Conservation (phyloP, 2,888 invertebrate species). For the Tenthredo mesomela region DNA sequence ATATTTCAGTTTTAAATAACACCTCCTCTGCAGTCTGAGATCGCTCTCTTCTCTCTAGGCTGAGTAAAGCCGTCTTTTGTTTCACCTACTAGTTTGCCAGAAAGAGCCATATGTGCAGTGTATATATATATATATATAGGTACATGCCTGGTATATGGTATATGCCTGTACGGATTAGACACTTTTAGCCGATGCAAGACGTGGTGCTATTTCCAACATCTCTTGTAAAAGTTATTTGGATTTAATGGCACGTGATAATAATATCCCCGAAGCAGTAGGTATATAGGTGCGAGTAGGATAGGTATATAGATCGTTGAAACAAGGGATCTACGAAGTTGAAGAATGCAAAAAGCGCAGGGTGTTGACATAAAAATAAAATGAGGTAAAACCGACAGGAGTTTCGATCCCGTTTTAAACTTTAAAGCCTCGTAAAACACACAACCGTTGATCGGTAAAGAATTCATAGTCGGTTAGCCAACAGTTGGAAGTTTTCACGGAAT, state of each 20-base stretch:
- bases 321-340: not conserved
- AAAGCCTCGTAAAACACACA: slow-evolving; percentile 29
- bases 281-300: not conserved
- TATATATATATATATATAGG: too few species aligned
- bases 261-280: not conserved
- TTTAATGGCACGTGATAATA: not conserved
- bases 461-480: slow-evolving; percentile 48
- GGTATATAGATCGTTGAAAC: not conserved
- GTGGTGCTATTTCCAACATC: slow-evolving; percentile 25
- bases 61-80: slow-evolving; percentile 39
- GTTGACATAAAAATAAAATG: slow-evolving; percentile 10
- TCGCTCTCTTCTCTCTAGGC: not conserved
- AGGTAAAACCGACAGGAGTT: slow-evolving; percentile 4
- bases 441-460: slow-evolving; percentile 38
- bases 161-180: not conserved
- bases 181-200: slow-evolving; percentile 15
- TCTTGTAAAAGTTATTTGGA: not conserved
- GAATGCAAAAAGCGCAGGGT: slow-evolving; percentile 13
- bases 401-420: slow-evolving; percentile 39
- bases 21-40: slow-evolving; percentile 23
- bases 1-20: slow-evolving; percentile 70
- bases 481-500: slow-evolving; percentile 33
- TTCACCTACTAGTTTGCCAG: slow-evolving; percentile 17
- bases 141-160: too few species aligned
- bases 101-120: not conserved